Percentiles rank a stretch among this genome's conserved stretches.
phyloP scores from a whole-genome alignment of 2,888 invertebrate species.

The Tineola bisselliella region DNA sequence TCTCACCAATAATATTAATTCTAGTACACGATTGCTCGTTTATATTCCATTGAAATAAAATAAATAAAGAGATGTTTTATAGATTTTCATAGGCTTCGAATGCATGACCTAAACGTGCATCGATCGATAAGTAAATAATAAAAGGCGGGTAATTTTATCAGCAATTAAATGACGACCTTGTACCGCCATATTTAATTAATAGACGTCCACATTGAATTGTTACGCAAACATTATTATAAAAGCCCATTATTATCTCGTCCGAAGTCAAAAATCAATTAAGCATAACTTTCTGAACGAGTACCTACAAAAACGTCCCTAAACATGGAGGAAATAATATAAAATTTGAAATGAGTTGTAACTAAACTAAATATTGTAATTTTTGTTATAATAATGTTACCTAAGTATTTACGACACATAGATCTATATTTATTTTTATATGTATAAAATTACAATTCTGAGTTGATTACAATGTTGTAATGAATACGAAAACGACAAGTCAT shows the following conservation, averaged over 20 bases:
- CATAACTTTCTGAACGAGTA: background rate
- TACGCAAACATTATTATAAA: conserved; percentile 4
- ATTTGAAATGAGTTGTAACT: no score
- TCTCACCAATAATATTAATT: background rate
- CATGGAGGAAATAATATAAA: no score
- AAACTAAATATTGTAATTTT: no score
- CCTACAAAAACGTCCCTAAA: background rate
- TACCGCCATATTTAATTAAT: background rate
- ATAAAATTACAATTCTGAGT: no score
- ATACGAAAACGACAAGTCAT: background rate
- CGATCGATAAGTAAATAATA: no score
- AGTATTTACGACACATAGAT: no score
- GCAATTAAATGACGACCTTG: background rate
- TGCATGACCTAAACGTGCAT: no score
- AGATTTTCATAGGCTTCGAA: no score
- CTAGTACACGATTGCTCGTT: background rate
- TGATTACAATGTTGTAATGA: no score
- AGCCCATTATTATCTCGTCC: background rate
- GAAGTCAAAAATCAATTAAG: conserved; percentile 10
- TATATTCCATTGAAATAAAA: background rate
- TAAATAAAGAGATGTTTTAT: no score
- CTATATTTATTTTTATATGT: no score
- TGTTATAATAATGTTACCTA: no score
- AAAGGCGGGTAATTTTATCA: background rate
- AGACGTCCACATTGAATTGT: background rate